Percentiles rank a stretch among this genome's conserved stretches.
These are phyloP conservation scores for Acleris cristana DNA, from an alignment of 2,888 invertebrate genomes.

Conservation along the genomic window DNA sequence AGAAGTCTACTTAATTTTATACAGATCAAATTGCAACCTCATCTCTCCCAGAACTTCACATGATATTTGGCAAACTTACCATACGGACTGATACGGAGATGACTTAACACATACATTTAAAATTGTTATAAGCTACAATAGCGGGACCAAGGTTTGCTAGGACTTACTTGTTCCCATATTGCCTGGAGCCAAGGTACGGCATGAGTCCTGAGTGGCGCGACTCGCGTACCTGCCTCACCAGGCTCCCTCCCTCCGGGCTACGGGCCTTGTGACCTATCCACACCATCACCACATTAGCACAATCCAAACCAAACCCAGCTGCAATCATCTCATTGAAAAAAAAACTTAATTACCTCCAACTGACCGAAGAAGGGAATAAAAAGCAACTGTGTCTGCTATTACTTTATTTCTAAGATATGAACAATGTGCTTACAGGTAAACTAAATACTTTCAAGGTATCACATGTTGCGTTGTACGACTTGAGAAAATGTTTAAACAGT, in stretches of 20 bases:
- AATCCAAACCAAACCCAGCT: background rate
- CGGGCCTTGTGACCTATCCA: slow-evolving; percentile 72
- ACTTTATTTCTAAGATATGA: slow-evolving; percentile 36
- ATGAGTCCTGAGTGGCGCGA: slow-evolving; percentile 64
- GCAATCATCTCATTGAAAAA: slow-evolving; percentile 7
- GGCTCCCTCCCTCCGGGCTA: slow-evolving; percentile 69
- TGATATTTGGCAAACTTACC: too few relatives aligned
- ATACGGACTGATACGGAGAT: too few relatives aligned
- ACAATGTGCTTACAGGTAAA: slow-evolving; percentile 39
- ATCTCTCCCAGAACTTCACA: too few relatives aligned
- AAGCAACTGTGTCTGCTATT: slow-evolving; percentile 22
- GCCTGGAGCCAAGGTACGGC: slow-evolving; percentile 55
- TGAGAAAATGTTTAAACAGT: slow-evolving; percentile 29
- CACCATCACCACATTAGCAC: slow-evolving; percentile 17
- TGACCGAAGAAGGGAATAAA: slow-evolving; percentile 26
- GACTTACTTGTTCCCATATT: slow-evolving; percentile 60
- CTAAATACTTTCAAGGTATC: slow-evolving; percentile 50
- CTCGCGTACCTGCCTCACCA: slow-evolving; percentile 68
- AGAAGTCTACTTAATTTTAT: too few relatives aligned
- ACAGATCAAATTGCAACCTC: too few relatives aligned
- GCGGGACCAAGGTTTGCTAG: background rate
- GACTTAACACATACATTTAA: too few relatives aligned
- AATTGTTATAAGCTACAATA: too few relatives aligned
- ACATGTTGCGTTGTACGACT: slow-evolving; percentile 56
- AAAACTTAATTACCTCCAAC: slow-evolving; percentile 26